phyloP scores from a whole-genome alignment of 2,888 invertebrate genomes.

The Dusona sp. region DNA sequence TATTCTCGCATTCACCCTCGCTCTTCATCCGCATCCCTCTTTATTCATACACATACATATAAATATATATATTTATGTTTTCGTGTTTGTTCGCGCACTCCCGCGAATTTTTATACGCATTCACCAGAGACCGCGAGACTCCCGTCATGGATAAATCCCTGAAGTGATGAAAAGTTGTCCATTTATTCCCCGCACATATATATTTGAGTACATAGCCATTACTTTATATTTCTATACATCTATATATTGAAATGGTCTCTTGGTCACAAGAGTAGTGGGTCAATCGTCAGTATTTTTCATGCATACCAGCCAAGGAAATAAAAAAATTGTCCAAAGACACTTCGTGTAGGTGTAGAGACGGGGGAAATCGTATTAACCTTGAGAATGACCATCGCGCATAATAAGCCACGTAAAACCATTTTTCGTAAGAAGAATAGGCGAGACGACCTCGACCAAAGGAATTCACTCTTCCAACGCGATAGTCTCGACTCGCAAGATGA shows the following conservation, averaged over 20 bases:
- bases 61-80: conserved; percentile 23
- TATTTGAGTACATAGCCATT: not conserved
- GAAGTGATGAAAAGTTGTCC: conserved; percentile 56
- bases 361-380: conserved; percentile 4
- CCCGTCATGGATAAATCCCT: conserved; percentile 37
- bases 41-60: not conserved
- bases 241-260: not conserved
- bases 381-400: conserved; percentile 39
- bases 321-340: not conserved
- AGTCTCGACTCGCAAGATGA: conserved; percentile 30
- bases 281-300: conserved; percentile 9
- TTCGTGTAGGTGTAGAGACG: not conserved
- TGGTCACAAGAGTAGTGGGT: conserved; percentile 29
- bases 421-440: conserved; percentile 73
- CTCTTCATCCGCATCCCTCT: conserved; percentile 19
- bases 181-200: not conserved
- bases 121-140: conserved; percentile 52
- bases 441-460: conserved; percentile 70
- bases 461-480: conserved; percentile 33
- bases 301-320: conserved; percentile 9
- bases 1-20: conserved; percentile 68
- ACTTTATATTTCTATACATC: not conserved
- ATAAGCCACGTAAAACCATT: conserved; percentile 16
- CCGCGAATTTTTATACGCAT: conserved; percentile 61
- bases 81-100: conserved; percentile 44